A percentile compares a stretch with the other conserved stretches of the same genome.
Conservation (phyloP, 2,888 invertebrate genomes). For the Ischnus inquisitorius region DNA sequence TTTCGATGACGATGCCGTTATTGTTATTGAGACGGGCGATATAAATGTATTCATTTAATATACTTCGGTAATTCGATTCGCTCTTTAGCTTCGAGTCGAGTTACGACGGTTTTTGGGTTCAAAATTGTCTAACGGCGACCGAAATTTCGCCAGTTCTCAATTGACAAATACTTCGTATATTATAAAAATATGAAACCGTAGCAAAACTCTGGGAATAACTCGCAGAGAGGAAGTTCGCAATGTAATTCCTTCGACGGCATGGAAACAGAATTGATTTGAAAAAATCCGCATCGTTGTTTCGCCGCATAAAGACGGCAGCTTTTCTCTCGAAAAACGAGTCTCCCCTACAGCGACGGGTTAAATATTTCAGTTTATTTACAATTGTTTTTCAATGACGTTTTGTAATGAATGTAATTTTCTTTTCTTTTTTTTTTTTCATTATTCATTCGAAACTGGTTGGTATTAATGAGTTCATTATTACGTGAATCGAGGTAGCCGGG, state of each 20-base stretch:
- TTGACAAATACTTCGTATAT: background rate
- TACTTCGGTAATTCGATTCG: background rate
- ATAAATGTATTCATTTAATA: background rate
- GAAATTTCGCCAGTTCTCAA: background rate
- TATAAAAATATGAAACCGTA: background rate
- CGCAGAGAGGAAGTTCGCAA: too few species aligned
- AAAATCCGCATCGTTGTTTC: background rate
- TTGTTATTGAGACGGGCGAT: slow-evolving; percentile 1
- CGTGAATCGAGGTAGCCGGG: slow-evolving; percentile 58
- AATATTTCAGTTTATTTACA: background rate
- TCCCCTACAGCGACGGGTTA: background rate
- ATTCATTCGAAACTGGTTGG: slow-evolving; percentile 42
- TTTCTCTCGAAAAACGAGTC: background rate
- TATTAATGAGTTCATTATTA: slow-evolving; percentile 65
- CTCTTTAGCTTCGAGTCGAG: background rate
- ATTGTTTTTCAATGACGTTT: background rate
- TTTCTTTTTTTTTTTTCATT: slow-evolving; percentile 17
- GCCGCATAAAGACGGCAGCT: background rate
- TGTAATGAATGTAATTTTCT: slow-evolving; percentile 9
- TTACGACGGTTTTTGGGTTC: background rate
- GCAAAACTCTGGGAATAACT: background rate
- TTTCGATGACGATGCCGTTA: slow-evolving; percentile 24
- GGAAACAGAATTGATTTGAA: background rate
- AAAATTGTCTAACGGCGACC: background rate
- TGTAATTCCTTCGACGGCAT: too few species aligned